Base-by-base conservation (phyloP, 2,888 invertebrate species). In the Trilocha varians region DNA sequence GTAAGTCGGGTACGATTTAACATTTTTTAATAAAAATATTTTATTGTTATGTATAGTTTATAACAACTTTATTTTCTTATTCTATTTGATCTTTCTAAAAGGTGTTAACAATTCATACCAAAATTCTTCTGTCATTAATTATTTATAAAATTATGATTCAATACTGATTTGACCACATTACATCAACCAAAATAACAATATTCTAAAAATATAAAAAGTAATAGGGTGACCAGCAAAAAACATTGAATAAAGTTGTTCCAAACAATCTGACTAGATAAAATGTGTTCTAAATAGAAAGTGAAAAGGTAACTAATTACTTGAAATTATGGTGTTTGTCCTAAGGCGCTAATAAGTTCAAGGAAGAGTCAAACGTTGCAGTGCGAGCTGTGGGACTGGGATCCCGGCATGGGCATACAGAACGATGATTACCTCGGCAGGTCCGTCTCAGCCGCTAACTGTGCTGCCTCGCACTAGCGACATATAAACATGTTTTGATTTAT, bases 371-470 rank as follows among this genome's bases (percentile, higher is more conserved):
- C 88, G 86, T 78, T 93, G 78, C 88, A 87, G 77, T 87, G 92
- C 78, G 90, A 91, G 77, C 83, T 93, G 70, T 94, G 92, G 93
- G 94, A 94, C 87, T 93, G 91, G 90, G 94, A 94, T 88, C 90
- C 92, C 62, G 91, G 90, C 63, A 89, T 93, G 86, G 93, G 93
- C 74, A 89, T 91, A 66, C 89, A 90, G 77, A 90, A 90, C 84
- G 93, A 94, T 88, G 94, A 94, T 89, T 90, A 88, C 78, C 90
- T 94, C 82, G 94, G 94, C 89, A 94, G 93, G 94, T 94, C 88
- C 88, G 88, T 80, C 65, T 61, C 54, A 56, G 56, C 56, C 50
- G 56, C 54, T 49, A 55, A 46, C 49, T 52, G 55, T 53, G 64
- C 55, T 50, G 56, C 54, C 57, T 55, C 57, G 57, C 53, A 53